Conservation (phyloP, 2,888 invertebrate species). For the Steinernema hermaphroditum region DNA sequence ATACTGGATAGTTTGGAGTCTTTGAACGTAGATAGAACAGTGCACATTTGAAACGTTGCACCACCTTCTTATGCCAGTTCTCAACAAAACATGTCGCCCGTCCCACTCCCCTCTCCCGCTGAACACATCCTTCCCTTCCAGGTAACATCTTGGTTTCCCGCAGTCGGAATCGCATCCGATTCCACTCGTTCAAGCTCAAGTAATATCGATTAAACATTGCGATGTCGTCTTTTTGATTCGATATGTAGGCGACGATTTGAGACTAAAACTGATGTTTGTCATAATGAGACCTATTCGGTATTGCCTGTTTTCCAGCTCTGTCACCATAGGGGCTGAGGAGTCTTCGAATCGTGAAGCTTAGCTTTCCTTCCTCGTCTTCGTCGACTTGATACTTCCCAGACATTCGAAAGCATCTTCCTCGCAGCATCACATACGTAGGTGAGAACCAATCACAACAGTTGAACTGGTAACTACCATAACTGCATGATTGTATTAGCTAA, state of each 20-base stretch:
- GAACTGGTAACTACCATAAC: neutral
- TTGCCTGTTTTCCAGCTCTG: slow-evolving; percentile 27
- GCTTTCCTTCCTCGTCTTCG: slow-evolving; percentile 24
- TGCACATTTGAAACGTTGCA: slow-evolving; percentile 36
- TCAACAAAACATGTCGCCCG: slow-evolving; percentile 35
- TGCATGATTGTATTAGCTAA: neutral
- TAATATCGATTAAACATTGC: slow-evolving; percentile 34
- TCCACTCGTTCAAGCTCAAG: slow-evolving; percentile 32
- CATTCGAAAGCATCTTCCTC: slow-evolving; percentile 6
- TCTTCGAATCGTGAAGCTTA: slow-evolving; percentile 31
- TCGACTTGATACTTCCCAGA: neutral
- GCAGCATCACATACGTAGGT: slow-evolving; percentile 14
- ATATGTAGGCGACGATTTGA: slow-evolving; percentile 34
- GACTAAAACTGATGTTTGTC: slow-evolving; percentile 29
- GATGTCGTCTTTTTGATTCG: slow-evolving; percentile 32
- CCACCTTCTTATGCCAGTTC: slow-evolving; percentile 34
- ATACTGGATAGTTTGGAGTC: slow-evolving; percentile 29
- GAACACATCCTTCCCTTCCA: slow-evolving; percentile 32
- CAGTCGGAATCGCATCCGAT: slow-evolving; percentile 29
- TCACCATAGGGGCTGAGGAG: slow-evolving; percentile 34
- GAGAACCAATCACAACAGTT: slow-evolving; percentile 16
- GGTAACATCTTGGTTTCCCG: slow-evolving; percentile 36
- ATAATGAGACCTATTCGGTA: neutral
- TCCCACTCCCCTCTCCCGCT: slow-evolving; percentile 17
- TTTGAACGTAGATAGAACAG: slow-evolving; percentile 37